Evolutionary conservation across 2,888 invertebrate genomes (phyloP), one percentile per base, ranked within the genome.

Genomic region (Ctenicera cuprea): DNA sequence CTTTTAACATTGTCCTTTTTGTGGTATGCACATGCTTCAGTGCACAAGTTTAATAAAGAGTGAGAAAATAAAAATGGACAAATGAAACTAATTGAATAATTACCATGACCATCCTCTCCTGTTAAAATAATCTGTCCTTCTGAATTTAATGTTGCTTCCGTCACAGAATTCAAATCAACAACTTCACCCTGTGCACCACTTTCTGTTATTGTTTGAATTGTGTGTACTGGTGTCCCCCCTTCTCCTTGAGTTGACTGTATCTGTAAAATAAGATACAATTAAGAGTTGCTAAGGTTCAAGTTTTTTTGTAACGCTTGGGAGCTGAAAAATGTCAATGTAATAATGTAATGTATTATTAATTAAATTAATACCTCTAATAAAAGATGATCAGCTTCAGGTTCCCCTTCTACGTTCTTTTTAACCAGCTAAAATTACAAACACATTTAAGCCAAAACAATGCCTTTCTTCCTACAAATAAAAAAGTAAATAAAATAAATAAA

Each of bases 71-170:
- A 18, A 18, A 48, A 18, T 48, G 16, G 18, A 48, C 16, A 43
- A 43, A 43, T 43, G 1, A 43, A n/a, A 43, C 4, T 2, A 22
- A 50, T 7, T 16, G n/a, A 3, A 12, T 43, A 48, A 84, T 87
- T 88, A 95, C 95, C 95, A 88, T 96, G 96, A 71, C 97, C 97
- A 88, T 97, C 97, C 89, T 97, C 97, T 73, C 96, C 95, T 67
- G 97, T 97, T 82, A 98, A 92, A 83, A 97, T 97, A 85, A 98
- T 93, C 89, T 97, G 97, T 8, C 97, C 97, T 86, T 97, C 97
- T 86, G 95, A 96, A 85, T 94, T 95, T 81, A 97, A 90, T 71
- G 96, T 94, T 77, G 97, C 96, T 88, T 97, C 96, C n/a, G 96
- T 94, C 37, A 95, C 93, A 16, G 93, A 92, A 87, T 94, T 94